A percentile compares a stretch with the other conserved stretches of the same genome.
Conservation (phyloP, 2,113 vertebrate species). For the Podarcis cretensis region DNA sequence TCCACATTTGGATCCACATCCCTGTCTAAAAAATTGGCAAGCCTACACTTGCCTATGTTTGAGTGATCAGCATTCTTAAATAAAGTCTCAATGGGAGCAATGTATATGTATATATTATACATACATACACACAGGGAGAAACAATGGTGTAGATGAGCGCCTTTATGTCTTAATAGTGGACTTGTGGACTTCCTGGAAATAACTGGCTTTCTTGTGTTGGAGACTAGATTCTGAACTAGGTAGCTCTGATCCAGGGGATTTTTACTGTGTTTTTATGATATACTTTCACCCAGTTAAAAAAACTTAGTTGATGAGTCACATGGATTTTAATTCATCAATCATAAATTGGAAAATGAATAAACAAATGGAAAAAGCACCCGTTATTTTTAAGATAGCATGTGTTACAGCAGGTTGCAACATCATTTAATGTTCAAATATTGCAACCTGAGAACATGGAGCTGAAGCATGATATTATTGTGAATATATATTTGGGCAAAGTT, state of each 20-base stretch:
- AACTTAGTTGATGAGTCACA: too few relatives aligned
- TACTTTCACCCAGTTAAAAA: too few relatives aligned
- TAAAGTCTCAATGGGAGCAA: neutral
- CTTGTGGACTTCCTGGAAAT: too few relatives aligned
- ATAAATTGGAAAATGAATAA: too few relatives aligned
- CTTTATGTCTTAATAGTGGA: too few relatives aligned
- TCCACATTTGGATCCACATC: neutral
- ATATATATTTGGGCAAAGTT: too few relatives aligned
- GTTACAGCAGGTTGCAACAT: too few relatives aligned
- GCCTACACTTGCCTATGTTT: neutral
- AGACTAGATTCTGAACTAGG: neutral
- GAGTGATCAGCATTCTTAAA: neutral
- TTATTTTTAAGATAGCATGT: too few relatives aligned
- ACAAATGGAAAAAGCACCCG: too few relatives aligned
- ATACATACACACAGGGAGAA: too few relatives aligned
- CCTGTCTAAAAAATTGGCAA: neutral
- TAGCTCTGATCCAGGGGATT: neutral
- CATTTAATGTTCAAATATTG: neutral
- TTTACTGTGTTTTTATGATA: neutral
- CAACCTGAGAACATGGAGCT: neutral
- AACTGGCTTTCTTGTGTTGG: neutral
- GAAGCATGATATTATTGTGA: neutral
- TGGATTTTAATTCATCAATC: too few relatives aligned
- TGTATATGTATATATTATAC: neutral
- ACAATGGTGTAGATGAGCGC: too few relatives aligned